phyloP scores from a whole-genome alignment of 2,113 vertebrate genomes.

The Desmodus rotundus region DNA sequence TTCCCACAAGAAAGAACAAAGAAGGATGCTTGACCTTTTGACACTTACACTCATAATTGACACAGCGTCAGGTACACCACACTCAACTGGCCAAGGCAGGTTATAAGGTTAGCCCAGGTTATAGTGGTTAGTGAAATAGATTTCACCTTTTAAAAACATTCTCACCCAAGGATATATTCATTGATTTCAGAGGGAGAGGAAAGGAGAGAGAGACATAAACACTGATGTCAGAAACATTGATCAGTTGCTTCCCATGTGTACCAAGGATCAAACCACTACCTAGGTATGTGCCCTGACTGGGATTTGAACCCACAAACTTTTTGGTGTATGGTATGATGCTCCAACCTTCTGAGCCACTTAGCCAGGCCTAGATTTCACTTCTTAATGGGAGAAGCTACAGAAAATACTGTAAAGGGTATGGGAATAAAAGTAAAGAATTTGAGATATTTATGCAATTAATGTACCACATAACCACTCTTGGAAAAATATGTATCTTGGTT shows the following conservation, averaged over 20 bases:
- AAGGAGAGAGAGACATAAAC: too few species aligned
- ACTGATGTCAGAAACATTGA: too few species aligned
- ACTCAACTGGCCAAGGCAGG: background rate
- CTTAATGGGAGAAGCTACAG: background rate
- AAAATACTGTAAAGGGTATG: background rate
- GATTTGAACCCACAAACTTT: too few species aligned
- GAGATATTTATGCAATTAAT: background rate
- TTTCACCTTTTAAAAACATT: too few species aligned
- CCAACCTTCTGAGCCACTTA: too few species aligned
- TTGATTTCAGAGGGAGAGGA: too few species aligned
- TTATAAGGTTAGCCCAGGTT: background rate
- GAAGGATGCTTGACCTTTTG: background rate
- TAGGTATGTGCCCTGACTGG: too few species aligned
- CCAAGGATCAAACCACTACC: too few species aligned
- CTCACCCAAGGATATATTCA: too few species aligned
- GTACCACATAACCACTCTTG: background rate
- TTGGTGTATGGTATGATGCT: too few species aligned
- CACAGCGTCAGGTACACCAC: background rate
- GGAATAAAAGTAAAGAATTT: background rate
- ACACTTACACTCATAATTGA: background rate
- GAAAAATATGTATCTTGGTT: background rate
- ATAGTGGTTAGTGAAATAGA: background rate
- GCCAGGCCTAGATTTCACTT: background rate
- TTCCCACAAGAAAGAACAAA: background rate
- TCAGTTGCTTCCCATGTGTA: too few species aligned